Base-by-base conservation (phyloP, 1,140 invertebrate genomes). In the Atta colombica region DNA sequence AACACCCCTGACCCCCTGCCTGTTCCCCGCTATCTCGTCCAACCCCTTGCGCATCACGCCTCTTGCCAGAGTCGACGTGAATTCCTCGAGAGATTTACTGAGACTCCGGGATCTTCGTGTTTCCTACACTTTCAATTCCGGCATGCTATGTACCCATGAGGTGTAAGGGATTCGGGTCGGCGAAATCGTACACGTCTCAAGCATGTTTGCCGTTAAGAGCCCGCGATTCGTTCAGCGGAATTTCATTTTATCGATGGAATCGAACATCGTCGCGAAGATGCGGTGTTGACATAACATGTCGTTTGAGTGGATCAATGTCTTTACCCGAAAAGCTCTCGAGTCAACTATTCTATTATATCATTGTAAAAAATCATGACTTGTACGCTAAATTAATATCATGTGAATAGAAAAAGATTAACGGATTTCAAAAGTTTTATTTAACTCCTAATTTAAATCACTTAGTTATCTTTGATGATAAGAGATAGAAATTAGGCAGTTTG, bases 81-180 rank as follows among this genome's bases (percentile, higher is more conserved):
- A 89, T 87, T 89, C 87, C 84, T 77, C 66, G 80, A 65, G 84
- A 89, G 85, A 90, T 89, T 90, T 90, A 87, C 60, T 58, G 53
- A n/a, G n/a, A 80, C 89, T 77, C 85, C 72, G 53, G 78, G 86
- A 87, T 89, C 80, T 65, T 53, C 78, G 89, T 89, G 88, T 90
- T 90, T 84, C 88, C 77, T 87, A 51, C 60, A 75, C 85, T 89
- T 87, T 89, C 88, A 78, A 87, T 89, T 84, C 85, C 39, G 25
- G 14, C 53, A 39, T n/a, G 25, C 58, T 65, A 49, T 86, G 60
- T 77, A 72, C 45, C 84, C 84, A 21, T 58, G 55, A 51, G 21
- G n/a, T 21, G 61, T 25, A 85, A 78, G 72, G 74, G 69, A 88
- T 74, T 31, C 72, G 55, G 39, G 14, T 31, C 16, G 45, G n/a